Evolutionary conservation across 2,888 invertebrate species (phyloP), one percentile per base, ranked within the genome.

Genomic region (Melipona bicolor): DNA sequence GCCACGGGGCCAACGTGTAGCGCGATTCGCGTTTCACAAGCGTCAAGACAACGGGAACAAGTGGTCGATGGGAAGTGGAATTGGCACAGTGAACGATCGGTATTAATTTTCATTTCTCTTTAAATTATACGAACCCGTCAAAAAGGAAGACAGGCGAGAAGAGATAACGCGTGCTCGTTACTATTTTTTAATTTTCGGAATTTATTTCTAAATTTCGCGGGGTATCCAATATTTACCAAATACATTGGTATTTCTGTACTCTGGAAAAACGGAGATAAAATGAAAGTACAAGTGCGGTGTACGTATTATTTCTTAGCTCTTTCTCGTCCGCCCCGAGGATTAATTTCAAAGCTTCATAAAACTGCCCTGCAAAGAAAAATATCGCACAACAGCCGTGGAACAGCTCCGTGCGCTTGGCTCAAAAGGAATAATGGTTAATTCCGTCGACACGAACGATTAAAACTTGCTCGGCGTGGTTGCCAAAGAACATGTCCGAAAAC

Each of bases 21-120:
- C 11, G 21, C 21, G n/a, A 24, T 54, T 68, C 21, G 54, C 4
- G 54, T 54, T 62, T 52, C 62, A 27, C 64, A 77, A 77, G 64
- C 49, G 54, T 27, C 17, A 27, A 19, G 21, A 36, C 43, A 21
- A 19, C 9, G 36, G 24, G 61, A 73, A 27, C 43, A 17, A 43
- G 19, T 56, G n/a, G 21, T 36, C 49, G 50, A 9, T 43, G 9
- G 43, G 43, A 9, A 73, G 62, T 50, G 49, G 27, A n/a, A 32
- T 32, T 15, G 21, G 6, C 21, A 17, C 19, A 15, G 21, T 43
- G 4, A 24, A 13, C 13, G 9, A 21, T 27, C 54, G 1, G 24
- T 24, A 24, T 61, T 61, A 24, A 61, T 61, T 15, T 59, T n/a
- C 15, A 24, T 59, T 59, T 59, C n/a, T 59, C 5, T 13, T n/a